These are phyloP conservation scores for Macroglossus sobrinus DNA, from an alignment of 2,113 vertebrate genomes.

Conservation along the genomic window DNA sequence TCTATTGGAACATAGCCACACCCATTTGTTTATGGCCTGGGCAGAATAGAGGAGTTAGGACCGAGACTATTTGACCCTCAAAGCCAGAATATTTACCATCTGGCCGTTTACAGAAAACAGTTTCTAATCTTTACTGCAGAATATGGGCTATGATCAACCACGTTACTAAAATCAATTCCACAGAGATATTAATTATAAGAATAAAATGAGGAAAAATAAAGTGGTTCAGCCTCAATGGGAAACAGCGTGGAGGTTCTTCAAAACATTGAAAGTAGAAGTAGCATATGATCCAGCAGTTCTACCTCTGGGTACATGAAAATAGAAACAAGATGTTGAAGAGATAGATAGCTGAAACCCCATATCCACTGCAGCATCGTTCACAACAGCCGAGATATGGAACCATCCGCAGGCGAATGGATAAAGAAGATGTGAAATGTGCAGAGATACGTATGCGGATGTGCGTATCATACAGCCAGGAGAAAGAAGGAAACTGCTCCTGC, in stretches of 20 bases:
- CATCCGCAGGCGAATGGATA: too few relatives aligned
- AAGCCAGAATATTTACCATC: not conserved
- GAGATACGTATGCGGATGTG: too few relatives aligned
- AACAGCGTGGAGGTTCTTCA: not conserved
- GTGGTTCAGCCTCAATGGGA: not conserved
- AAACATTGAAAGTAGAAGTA: not conserved
- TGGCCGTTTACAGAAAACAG: not conserved
- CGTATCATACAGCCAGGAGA: not conserved
- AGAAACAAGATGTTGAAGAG: too few relatives aligned
- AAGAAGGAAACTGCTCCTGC: not conserved
- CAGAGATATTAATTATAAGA: not conserved
- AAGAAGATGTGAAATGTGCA: fast-evolving
- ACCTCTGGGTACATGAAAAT: not conserved
- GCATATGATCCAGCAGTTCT: not conserved
- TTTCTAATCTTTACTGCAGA: too few relatives aligned
- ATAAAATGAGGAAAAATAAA: not conserved
- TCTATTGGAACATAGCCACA: not conserved
- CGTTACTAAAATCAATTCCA: not conserved
- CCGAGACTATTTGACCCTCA: not conserved
- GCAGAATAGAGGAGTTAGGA: not conserved
- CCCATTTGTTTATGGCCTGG: not conserved
- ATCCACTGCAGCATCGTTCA: too few relatives aligned
- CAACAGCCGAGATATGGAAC: too few relatives aligned
- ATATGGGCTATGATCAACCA: not conserved
- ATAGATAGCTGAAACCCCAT: too few relatives aligned